A percentile compares a stretch with the other conserved stretches of the same genome.
These are phyloP conservation scores for Pachycephus smyrnensis DNA, from an alignment of 2,888 invertebrate genomes.

Conservation along the genomic window DNA sequence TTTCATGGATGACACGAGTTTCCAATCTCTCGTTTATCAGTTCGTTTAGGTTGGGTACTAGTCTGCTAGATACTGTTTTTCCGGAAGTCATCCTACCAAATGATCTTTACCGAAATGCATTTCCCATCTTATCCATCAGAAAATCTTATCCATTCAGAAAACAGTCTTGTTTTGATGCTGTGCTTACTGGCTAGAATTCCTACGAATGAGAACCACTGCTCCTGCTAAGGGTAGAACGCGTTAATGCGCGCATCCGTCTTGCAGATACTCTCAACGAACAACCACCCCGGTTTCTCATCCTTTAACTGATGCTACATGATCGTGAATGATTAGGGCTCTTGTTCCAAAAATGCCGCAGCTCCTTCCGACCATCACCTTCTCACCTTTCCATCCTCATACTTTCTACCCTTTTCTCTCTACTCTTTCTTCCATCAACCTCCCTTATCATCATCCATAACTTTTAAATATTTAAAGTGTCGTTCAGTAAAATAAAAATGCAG, in stretches of 20 bases:
- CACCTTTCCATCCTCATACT: neutral
- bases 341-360: neutral
- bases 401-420: neutral
- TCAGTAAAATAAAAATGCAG: neutral
- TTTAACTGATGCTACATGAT: slow-evolving; percentile 13
- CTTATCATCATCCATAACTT: neutral
- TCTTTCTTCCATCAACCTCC: neutral
- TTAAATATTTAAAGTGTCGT: neutral
- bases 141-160: neutral
- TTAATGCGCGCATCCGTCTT: slow-evolving; percentile 22
- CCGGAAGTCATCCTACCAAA: neutral
- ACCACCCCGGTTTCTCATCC: neutral
- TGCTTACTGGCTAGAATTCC: neutral
- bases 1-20: neutral
- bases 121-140: neutral
- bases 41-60: neutral
- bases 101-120: neutral
- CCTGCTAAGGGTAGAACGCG: neutral
- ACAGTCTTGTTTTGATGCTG: neutral
- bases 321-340: slow-evolving; percentile 4
- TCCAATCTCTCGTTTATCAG: neutral
- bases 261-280: slow-evolving; percentile 12
- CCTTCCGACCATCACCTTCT: neutral
- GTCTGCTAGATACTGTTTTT: neutral
- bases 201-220: neutral